A percentile compares a stretch with the other conserved stretches of the same genome.
Conservation (phyloP, 2,797 vertebrate species). For the Echeneis naucrates region DNA sequence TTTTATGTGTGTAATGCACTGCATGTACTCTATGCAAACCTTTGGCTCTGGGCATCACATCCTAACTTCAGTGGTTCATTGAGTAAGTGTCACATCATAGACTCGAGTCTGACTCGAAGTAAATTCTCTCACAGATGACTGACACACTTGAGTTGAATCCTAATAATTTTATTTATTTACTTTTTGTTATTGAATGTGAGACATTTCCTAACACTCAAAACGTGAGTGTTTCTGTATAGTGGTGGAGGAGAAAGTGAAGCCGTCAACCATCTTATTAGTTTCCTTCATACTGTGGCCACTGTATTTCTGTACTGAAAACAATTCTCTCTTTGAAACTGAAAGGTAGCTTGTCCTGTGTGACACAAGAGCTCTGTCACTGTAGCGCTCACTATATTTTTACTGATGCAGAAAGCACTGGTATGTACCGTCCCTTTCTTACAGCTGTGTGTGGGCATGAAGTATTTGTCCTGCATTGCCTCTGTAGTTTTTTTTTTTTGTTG, state of each 20-base stretch:
- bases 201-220: slow-evolving; percentile 6
- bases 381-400: slow-evolving; percentile 1
- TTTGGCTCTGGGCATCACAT: background rate
- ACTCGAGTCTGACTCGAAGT: background rate
- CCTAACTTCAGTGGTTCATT: background rate
- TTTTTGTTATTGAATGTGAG: background rate
- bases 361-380: background rate
- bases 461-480: slow-evolving; percentile 27
- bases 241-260: slow-evolving; percentile 9
- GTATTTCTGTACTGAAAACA: background rate
- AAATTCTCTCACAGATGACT: slow-evolving; percentile 11
- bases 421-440: slow-evolving; percentile 1
- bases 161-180: slow-evolving; percentile 10
- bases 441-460: slow-evolving; percentile 7
- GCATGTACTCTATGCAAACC: background rate
- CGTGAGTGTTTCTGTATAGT: slow-evolving; percentile 8
- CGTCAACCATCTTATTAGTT: slow-evolving; percentile 6
- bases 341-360: background rate
- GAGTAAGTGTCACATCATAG: background rate
- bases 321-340: background rate
- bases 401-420: slow-evolving; percentile 11
- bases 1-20: slow-evolving; percentile 1
- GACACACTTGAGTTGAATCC: slow-evolving; percentile 30
- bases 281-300: background rate
- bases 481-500: slow-evolving; percentile 49